These are phyloP conservation scores for Bungarus multicinctus DNA, from an alignment of 2,113 vertebrate genomes.

Conservation along the genomic window DNA sequence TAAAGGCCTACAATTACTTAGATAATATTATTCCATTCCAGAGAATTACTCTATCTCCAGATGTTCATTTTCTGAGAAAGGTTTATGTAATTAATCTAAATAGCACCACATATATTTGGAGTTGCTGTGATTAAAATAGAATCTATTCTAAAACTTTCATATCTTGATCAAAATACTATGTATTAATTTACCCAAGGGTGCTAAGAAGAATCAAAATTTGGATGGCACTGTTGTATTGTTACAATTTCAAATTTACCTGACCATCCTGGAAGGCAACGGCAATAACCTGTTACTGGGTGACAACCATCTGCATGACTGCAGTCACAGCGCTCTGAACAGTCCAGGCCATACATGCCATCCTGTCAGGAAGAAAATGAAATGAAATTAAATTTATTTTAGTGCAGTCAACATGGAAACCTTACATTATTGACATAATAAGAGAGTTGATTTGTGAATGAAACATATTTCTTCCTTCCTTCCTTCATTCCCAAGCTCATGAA, in stretches of 20 bases:
- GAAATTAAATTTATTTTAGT: neutral
- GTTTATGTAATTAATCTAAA: neutral
- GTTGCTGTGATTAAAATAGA: neutral
- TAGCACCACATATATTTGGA: neutral
- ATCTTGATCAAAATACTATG: neutral
- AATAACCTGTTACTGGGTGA: constrained; percentile 88
- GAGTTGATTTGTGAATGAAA: neutral
- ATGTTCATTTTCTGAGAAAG: neutral
- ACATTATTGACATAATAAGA: neutral
- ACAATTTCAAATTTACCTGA: constrained; percentile 76
- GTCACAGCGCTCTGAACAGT: constrained; percentile 90
- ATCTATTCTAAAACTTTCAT: neutral
- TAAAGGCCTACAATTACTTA: neutral
- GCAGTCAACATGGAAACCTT: neutral
- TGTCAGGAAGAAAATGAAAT: constrained; percentile 45
- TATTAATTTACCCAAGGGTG: neutral
- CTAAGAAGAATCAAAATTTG: neutral
- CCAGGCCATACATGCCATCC: constrained; percentile 91
- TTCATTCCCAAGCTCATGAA: neutral
- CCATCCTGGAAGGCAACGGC: constrained; percentile 92
- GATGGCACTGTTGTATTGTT: rapidly evolving
- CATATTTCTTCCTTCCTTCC: neutral
- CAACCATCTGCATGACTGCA: constrained; percentile 96
- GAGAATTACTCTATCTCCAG: neutral
- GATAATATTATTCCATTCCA: neutral